Base-by-base conservation (phyloP, 2,888 invertebrate species). In the Lithosia quadra region DNA sequence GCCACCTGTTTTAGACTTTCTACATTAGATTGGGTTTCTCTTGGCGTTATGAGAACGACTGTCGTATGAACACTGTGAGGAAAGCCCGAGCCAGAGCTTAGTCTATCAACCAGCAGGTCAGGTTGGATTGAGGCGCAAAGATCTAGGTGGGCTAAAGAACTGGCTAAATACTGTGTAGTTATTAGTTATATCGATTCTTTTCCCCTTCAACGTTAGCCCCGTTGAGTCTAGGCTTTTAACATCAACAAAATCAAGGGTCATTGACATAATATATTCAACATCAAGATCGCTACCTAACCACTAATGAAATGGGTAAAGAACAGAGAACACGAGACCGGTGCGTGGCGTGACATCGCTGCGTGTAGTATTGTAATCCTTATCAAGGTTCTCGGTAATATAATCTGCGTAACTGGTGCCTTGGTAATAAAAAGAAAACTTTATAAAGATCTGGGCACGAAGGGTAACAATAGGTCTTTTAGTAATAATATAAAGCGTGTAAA, bases 341-440 rank as follows among this genome's bases (percentile, higher is more conserved):
- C 81, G 80, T 85, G 84, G n/a, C 63, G 57, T 49, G 68, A 58
- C 73, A 65, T 34, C 55, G 63, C 28, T 18, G 24, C 22, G 56
- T 56, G 56, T 56, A 28, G 56, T 56, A 28, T n/a, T 63, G 62
- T 67, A 83, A 85, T 55, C 73, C 73, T 83, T 85, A 82, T 83
- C 85, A 84, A 78, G 82, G 80, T 61, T 77, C 68, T 36, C 65
- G 34, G 79, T 81, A 84, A 83, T 73, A 67, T 79, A 80, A 87
- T 84, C 82, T 82, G 73, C 78, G 79, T 72, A 75, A 68, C 71
- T 69, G 66, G 57, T 56, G 33, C 22, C 22, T 21, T 22, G 22
- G 34, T 56, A 56, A 39, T 24, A 24, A 64, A 22, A 64, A 24
- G 18, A 13, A 64, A 64, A 2, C 10, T 10, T 56, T 28, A 49